Evolutionary conservation across 2,797 vertebrate genomes (phyloP), one percentile per base, ranked within the genome.

Genomic region (Mycteria americana): DNA sequence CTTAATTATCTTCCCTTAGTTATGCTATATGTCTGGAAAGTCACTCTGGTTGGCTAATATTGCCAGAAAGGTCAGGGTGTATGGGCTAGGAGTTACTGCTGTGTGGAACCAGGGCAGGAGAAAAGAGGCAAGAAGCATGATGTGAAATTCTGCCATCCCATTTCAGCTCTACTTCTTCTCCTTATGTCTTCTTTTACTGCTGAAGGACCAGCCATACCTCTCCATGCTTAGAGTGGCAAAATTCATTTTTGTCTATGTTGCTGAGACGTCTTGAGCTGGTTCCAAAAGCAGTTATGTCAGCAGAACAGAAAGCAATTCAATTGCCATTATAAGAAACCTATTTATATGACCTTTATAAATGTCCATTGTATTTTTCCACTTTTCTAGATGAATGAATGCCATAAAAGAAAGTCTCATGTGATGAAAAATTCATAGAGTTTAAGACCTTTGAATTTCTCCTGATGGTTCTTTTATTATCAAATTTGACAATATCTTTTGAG

Each of bases 341-440:
- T 95, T 92, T 95, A 89, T 90, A 75, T 89, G 77, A 95, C 81
- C 68, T 96, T 95, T 96, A 83, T 69, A 96, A 95, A 88, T 59
- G 64, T 78, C 84, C 80, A 77, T 60, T 87, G 51, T 69, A 83
- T 94, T 91, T 95, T 94, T 85, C 64, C 53, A 88, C 50, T 83
- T 93, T 95, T 93, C 72, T 68, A 89, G 64, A 95, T 33, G 68
- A 95, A 93, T 94, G 37, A 90, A 95, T 80, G 35, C 77, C 1
- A 7, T 63, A 95, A 93, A 96, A 91, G 53, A 75, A 88, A 68
- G 45, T 41, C 64, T 75, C 37, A 74, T 85, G 67, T 65, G 50
- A 93, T 94, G 37, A 97, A 95, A 95, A 89, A 88, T 93, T 97
- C 62, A 93, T 90, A 51, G 57, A 87, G 48, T 88, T 93, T 92